These are phyloP conservation scores for Sphenodon punctatus DNA, from an alignment of 2,797 vertebrate species.

Conservation along the genomic window DNA sequence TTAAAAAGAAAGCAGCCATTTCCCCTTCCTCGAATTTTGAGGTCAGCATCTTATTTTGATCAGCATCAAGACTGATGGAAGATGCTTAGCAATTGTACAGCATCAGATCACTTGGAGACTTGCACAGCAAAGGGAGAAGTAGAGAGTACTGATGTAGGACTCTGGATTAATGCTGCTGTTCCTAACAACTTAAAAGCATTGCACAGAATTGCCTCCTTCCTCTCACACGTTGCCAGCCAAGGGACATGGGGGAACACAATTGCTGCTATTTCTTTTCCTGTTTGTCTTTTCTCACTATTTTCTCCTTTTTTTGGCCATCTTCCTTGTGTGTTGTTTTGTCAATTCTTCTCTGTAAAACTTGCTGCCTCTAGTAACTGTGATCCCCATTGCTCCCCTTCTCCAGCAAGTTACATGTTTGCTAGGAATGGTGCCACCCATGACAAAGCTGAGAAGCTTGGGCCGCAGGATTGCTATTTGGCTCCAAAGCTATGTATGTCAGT, in stretches of 20 bases:
- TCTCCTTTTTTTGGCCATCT: background rate
- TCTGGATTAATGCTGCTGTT: slow-evolving; percentile 24
- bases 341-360: background rate
- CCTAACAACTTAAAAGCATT: slow-evolving; percentile 33
- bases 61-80: slow-evolving; percentile 37
- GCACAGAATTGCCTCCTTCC: slow-evolving; percentile 15
- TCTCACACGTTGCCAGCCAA: background rate
- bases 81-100: slow-evolving; percentile 19
- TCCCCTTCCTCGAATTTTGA: too few species aligned
- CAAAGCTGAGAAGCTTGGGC: background rate
- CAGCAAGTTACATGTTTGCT: background rate
- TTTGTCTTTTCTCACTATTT: background rate
- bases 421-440: background rate
- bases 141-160: slow-evolving; percentile 10
- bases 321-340: background rate
- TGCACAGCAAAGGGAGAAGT: slow-evolving; percentile 5
- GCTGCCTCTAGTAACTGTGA: background rate
- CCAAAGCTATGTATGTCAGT: background rate
- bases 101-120: slow-evolving; percentile 4
- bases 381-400: background rate
- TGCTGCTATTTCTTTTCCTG: background rate
- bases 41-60: slow-evolving; percentile 38
- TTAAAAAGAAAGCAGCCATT: slow-evolving; percentile 43
- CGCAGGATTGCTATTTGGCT: background rate
- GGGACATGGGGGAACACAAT: too few species aligned